Evolutionary conservation across 1,140 invertebrate genomes (phyloP), one percentile per base, ranked within the genome.

Genomic region (Trachymyrmex septentrionalis): DNA sequence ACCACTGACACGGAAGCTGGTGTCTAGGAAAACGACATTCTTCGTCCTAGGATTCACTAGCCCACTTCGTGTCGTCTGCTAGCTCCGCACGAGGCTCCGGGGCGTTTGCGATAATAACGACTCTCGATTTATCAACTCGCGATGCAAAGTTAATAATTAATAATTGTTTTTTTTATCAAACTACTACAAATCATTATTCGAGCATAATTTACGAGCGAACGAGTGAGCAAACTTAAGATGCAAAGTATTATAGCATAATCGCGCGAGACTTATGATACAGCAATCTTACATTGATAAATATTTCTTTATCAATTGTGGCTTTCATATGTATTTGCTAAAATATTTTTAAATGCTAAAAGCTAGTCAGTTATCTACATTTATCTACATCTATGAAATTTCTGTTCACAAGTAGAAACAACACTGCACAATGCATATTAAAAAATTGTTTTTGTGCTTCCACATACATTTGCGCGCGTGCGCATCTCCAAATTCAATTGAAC

Each of bases 1-100:
- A 61, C 69, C 69, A 92, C 91, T 55, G 94, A 95, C 86, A 93
- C 92, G 24, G 93, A 95, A 71, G 89, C 91, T 72, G 93, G 94
- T 27, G 93, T 94, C 78, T 94, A 94, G 91, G 93, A 95, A 88
- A 90, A 50, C 91, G 53, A 89, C 91, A 87, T 91, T 92, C 73
- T 92, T 92, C 92, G 92, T 93, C 86, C 64, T 71, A 81, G 89
- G 92, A 95, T 91, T 75, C 94, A 86, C 71, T 75, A 89, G 88
- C 81, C 73, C 61, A 66, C 57, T 71, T 85, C 55, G 44, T 71
- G 77, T 76, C 44, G 80, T 84, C 80, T 48, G 67, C 77, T 89
- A 85, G 78, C 73, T 86, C 59, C 44, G 71, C 61, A 89, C 85
- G 76, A 87, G 78, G 34, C 80, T 87, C 38, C 69, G 88, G 57